Conservation (phyloP, 2,888 invertebrate species). For the Pseudococcus viburni region DNA sequence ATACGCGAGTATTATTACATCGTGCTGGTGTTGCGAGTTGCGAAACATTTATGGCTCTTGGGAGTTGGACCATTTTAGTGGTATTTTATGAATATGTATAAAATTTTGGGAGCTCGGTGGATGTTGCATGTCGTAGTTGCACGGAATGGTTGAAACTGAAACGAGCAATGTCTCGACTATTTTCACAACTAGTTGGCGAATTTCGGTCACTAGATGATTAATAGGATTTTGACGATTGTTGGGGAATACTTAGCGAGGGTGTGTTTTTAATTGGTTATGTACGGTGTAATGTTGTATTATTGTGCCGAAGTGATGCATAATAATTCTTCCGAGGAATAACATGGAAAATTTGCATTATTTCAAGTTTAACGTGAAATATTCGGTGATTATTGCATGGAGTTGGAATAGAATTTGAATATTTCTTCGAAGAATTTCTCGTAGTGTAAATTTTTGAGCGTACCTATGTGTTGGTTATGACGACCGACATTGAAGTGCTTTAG, state of each 20-base stretch:
- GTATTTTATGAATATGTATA: constrained; percentile 50
- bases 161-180: background rate
- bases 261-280: background rate
- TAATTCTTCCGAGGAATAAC: background rate
- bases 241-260: background rate
- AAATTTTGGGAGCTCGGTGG: constrained; percentile 1
- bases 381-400: too few relatives aligned
- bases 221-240: background rate
- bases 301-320: background rate
- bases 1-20: constrained; percentile 17
- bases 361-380: too few relatives aligned
- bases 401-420: too few relatives aligned
- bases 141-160: background rate
- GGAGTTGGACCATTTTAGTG: constrained; percentile 32
- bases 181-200: background rate
- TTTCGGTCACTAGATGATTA: background rate
- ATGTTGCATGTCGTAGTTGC: background rate
- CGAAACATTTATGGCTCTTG: constrained; percentile 19
- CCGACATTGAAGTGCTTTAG: too few relatives aligned
- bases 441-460: too few relatives aligned
- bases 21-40: background rate
- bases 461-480: too few relatives aligned
- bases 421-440: too few relatives aligned
- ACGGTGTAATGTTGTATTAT: background rate
- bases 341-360: too few relatives aligned